Percentiles rank a stretch among this genome's conserved stretches.
These are phyloP conservation scores for Tragelaphus buxtoni DNA, from an alignment of 2,113 vertebrate genomes.

Conservation along the genomic window DNA sequence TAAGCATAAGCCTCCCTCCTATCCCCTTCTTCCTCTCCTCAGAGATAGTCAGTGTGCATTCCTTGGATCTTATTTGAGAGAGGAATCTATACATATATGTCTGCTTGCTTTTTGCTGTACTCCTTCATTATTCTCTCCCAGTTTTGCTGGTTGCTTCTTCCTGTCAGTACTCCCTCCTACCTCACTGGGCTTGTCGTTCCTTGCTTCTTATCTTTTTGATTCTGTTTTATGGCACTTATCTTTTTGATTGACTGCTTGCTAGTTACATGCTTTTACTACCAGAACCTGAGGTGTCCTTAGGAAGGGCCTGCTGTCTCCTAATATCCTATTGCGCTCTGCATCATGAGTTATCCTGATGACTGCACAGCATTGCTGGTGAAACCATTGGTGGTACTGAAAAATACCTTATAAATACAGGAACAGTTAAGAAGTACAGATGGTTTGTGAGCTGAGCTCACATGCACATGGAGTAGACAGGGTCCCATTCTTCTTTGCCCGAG, in stretches of 20 bases:
- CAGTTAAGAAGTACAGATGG: not conserved
- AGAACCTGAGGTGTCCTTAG: not conserved
- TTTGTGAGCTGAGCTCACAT: not conserved
- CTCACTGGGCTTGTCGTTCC: not conserved
- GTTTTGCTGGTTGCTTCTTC: not conserved
- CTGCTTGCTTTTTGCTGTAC: not conserved
- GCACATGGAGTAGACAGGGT: not conserved
- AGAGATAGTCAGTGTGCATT: not conserved
- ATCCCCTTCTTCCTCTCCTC: not conserved
- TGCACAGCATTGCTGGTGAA: not conserved
- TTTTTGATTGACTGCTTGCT: not conserved
- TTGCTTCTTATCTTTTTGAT: not conserved
- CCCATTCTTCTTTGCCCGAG: not conserved
- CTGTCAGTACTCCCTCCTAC: not conserved
- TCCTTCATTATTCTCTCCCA: not conserved
- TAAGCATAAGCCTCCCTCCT: not conserved
- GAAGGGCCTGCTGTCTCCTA: not conserved
- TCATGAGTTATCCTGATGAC: not conserved
- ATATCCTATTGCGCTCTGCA: not conserved
- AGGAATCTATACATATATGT: not conserved
- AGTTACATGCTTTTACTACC: not conserved
- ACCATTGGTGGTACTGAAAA: not conserved
- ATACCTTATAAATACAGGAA: not conserved
- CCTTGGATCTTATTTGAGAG: not conserved
- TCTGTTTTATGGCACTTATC: not conserved